Evolutionary conservation across 1,140 invertebrate species (phyloP).

Genomic region (Drosophila punjabiensis): DNA sequence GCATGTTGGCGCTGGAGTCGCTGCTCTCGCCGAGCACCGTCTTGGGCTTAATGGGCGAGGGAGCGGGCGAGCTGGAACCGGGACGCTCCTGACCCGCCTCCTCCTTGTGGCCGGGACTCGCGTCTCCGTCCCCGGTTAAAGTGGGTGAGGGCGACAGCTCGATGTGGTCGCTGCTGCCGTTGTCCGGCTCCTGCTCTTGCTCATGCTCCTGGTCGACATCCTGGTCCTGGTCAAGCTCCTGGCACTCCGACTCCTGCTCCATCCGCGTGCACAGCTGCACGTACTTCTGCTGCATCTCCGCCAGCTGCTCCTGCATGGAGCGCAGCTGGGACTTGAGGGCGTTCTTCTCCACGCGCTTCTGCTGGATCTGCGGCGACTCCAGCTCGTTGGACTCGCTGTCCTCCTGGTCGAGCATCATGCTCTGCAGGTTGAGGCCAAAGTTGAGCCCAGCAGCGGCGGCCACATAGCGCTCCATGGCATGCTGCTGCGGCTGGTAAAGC

Average conservation of each 20-base stretch:
- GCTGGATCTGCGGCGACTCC: slow-evolving; percentile 90
- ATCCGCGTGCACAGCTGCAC: slow-evolving; percentile 93
- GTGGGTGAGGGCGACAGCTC: slow-evolving; percentile 86
- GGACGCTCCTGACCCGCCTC: slow-evolving; percentile 86
- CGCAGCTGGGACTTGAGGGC: slow-evolving; percentile 93
- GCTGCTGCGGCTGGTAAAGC: slow-evolving; percentile 98
- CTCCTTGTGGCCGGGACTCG: slow-evolving; percentile 87
- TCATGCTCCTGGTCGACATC: slow-evolving; percentile 86
- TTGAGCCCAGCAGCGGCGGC: slow-evolving; percentile 86
- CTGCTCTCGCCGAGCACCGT: slow-evolving; percentile 39
- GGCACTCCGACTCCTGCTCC: slow-evolving; percentile 91
- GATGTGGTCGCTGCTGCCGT: slow-evolving; percentile 86
- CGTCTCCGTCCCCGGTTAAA: slow-evolving; percentile 50
- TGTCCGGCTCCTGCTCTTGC: slow-evolving; percentile 89
- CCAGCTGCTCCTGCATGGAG: slow-evolving; percentile 94
- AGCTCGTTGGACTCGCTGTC: slow-evolving; percentile 92
- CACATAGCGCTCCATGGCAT: slow-evolving; percentile 90
- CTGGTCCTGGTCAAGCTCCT: slow-evolving; percentile 90
- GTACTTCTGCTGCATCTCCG: slow-evolving; percentile 96
- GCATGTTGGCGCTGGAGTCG: slow-evolving; percentile 86
- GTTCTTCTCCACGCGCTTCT: slow-evolving; percentile 94
- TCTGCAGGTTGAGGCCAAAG: slow-evolving; percentile 85
- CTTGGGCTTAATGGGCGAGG: slow-evolving; percentile 50
- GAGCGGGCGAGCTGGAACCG: slow-evolving; percentile 86
- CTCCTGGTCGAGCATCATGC: slow-evolving; percentile 87